These are phyloP conservation scores for Lymantria monacha DNA, from an alignment of 2,888 invertebrate genomes.

Conservation along the genomic window DNA sequence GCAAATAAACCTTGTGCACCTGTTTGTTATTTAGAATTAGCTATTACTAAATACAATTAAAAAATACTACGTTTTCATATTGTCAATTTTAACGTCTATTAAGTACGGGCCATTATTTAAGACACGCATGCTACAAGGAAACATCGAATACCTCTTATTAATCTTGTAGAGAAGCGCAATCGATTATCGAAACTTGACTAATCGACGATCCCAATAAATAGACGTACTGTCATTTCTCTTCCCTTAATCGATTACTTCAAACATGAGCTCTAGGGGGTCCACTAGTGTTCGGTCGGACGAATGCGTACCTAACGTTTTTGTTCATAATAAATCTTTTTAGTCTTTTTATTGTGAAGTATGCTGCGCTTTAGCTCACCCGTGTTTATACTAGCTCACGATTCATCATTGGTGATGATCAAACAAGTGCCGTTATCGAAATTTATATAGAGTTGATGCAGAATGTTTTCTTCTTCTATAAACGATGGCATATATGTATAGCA, in stretches of 20 bases:
- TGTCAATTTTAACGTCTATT: constrained; percentile 32
- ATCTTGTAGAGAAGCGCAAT: constrained; percentile 74
- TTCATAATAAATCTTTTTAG: constrained; percentile 62
- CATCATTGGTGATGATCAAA: too few species aligned
- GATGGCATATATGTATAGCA: too few species aligned
- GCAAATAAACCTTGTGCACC: too few species aligned
- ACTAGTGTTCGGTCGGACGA: constrained; percentile 43
- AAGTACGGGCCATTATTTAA: constrained; percentile 50
- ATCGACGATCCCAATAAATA: constrained; percentile 70
- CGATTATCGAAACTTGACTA: constrained; percentile 79
- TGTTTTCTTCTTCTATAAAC: too few species aligned
- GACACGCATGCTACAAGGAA: constrained; percentile 46
- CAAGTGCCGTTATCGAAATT: constrained; percentile 18
- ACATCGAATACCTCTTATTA: constrained; percentile 65
- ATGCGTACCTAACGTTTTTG: constrained; percentile 57
- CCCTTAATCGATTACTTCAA: constrained; percentile 79
- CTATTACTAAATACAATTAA: too few species aligned
- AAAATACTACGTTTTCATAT: constrained; percentile 13
- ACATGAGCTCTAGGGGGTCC: constrained; percentile 76
- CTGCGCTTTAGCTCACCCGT: background rate
- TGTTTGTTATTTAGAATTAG: too few species aligned
- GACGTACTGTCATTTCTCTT: constrained; percentile 81
- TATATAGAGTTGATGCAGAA: background rate
- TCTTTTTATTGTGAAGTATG: constrained; percentile 45
- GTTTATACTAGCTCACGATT: background rate